Conservation (phyloP, 2,888 invertebrate species). For the Andricus quercusramuli region DNA sequence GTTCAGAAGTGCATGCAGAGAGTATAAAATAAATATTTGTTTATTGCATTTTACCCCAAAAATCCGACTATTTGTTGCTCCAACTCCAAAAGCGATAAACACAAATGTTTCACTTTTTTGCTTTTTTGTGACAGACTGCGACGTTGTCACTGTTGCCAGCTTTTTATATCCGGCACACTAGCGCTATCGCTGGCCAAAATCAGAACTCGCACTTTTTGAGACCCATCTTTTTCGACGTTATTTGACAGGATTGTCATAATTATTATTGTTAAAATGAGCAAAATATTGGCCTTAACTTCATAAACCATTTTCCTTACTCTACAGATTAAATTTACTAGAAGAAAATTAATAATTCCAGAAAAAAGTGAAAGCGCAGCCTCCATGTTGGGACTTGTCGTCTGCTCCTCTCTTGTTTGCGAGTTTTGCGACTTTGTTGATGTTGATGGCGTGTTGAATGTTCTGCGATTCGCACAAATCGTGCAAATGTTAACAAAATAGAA, state of each 20-base stretch:
- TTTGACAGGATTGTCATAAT: no score
- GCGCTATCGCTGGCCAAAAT: no score
- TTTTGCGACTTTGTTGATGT: background rate
- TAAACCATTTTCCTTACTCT: background rate
- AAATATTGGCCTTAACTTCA: background rate
- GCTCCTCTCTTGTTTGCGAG: background rate
- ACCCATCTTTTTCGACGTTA: no score
- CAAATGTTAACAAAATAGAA: background rate
- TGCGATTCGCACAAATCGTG: background rate
- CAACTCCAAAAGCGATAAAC: background rate
- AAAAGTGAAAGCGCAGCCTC: background rate
- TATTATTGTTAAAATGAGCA: no score
- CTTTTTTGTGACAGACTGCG: background rate
- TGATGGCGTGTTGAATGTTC: background rate
- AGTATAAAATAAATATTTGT: background rate
- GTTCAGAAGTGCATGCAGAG: background rate
- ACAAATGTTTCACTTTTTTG: background rate
- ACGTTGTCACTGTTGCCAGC: background rate
- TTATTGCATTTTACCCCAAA: background rate
- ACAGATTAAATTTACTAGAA: background rate
- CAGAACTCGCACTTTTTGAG: no score
- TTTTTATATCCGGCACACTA: no score
- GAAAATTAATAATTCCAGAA: background rate
- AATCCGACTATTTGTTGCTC: background rate
- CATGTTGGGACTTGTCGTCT: constrained; percentile 2